Percentiles rank a stretch among this genome's conserved stretches.
Evolutionary conservation across 2,113 vertebrate genomes (phyloP).

Genomic region (Leptobrachium ailaonicum): DNA sequence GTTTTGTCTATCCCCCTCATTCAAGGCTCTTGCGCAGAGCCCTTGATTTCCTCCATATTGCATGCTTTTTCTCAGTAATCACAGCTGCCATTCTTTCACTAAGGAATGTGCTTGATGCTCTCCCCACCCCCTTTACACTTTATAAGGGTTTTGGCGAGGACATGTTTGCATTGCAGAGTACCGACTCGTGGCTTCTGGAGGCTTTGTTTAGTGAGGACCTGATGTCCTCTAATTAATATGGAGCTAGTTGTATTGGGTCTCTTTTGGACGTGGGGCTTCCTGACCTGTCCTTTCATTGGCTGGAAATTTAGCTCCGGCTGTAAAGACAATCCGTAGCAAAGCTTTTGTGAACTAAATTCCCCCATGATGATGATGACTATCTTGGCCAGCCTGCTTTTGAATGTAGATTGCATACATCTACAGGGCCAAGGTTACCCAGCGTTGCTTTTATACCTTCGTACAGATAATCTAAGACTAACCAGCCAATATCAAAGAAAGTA

Average conservation of each 20-base stretch:
- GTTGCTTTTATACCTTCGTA: no score
- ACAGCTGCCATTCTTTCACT: slow-evolving; percentile 38
- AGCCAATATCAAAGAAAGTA: no score
- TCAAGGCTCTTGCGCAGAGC: neutral
- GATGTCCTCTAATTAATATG: neutral
- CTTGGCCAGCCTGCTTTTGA: no score
- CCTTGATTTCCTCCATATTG: neutral
- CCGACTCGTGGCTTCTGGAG: slow-evolving; percentile 2
- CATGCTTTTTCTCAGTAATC: slow-evolving; percentile 2
- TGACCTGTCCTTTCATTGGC: neutral
- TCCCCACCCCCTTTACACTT: slow-evolving; percentile 26
- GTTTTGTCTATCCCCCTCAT: neutral
- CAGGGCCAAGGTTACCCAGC: no score
- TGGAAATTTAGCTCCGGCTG: neutral
- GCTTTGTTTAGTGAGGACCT: slow-evolving; percentile 29
- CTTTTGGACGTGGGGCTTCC: neutral
- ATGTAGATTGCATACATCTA: no score
- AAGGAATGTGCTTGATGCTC: slow-evolving; percentile 22
- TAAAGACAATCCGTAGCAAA: neutral
- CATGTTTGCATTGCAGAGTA: slow-evolving; percentile 10
- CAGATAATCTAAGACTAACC: no score
- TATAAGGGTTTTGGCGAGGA: slow-evolving; percentile 33
- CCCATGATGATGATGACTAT: no score
- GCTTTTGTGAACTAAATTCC: neutral
- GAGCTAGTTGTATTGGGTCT: neutral